Percentiles rank a stretch among this genome's conserved stretches.
Evolutionary conservation across 2,797 vertebrate genomes (phyloP).

Genomic region (Neostethus bicornis): DNA sequence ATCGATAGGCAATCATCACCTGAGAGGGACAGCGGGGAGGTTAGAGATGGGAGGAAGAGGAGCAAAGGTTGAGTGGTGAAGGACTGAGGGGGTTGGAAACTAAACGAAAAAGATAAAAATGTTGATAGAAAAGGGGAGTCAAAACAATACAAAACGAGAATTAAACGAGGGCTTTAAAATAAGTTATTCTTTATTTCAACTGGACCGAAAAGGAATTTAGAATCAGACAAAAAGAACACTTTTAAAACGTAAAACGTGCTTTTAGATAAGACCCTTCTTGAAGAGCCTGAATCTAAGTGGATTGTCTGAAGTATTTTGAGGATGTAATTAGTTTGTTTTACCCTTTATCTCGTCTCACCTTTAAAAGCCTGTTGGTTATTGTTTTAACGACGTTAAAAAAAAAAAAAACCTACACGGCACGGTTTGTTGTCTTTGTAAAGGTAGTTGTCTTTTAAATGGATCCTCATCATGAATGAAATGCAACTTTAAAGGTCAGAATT

Average conservation of each 20-base stretch:
- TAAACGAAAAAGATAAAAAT: conserved; percentile 13
- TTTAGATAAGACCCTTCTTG: conserved; percentile 14
- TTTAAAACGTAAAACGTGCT: neutral
- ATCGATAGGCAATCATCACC: conserved; percentile 78
- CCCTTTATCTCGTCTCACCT: neutral
- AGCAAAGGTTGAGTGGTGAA: conserved; percentile 28
- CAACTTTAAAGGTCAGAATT: conserved; percentile 26
- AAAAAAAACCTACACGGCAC: conserved; percentile 13
- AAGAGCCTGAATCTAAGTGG: conserved; percentile 10
- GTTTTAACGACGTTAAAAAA: conserved; percentile 26
- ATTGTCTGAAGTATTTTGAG: conserved; percentile 8
- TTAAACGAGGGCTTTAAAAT: no score
- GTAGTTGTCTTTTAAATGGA: neutral
- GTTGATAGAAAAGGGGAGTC: neutral
- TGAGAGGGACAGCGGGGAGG: conserved; percentile 40
- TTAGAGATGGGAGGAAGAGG: conserved; percentile 18
- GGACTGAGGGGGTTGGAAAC: conserved; percentile 5
- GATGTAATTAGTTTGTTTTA: conserved; percentile 19
- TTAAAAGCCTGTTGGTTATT: conserved; percentile 11
- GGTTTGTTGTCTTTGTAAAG: neutral
- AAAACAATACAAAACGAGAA: neutral
- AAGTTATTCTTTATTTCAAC: no score
- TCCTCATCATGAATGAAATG: conserved; percentile 9
- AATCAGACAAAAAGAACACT: neutral
- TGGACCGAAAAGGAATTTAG: no score